Percentiles rank a stretch among this genome's conserved stretches.
Evolutionary conservation across 2,113 vertebrate species (phyloP).

Genomic region (Nibea albiflora): DNA sequence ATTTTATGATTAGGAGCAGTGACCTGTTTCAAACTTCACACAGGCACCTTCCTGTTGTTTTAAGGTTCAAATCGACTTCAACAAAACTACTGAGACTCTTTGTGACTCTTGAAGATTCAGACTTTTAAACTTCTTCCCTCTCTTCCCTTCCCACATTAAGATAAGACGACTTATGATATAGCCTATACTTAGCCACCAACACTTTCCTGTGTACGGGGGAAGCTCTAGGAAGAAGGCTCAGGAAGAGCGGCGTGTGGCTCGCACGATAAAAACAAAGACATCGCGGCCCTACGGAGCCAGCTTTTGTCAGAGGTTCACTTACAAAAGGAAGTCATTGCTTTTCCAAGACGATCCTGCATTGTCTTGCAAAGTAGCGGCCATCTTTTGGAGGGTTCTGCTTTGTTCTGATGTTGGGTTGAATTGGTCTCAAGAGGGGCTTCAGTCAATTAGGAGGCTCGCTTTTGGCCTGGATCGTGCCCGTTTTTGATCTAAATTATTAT

Average conservation of each 20-base stretch:
- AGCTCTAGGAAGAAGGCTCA: constrained; percentile 27
- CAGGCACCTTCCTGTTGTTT: too few species aligned
- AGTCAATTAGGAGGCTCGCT: constrained; percentile 26
- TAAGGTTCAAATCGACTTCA: too few species aligned
- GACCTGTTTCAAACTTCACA: background rate
- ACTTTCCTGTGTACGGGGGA: constrained; percentile 22
- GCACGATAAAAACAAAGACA: constrained; percentile 77
- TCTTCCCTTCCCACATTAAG: background rate
- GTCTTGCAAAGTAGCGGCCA: constrained; percentile 73
- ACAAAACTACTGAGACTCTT: too few species aligned
- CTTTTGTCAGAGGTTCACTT: constrained; percentile 76
- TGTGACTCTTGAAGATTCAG: background rate
- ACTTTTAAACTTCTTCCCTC: constrained; percentile 11
- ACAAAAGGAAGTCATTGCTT: constrained; percentile 73
- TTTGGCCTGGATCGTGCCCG: background rate
- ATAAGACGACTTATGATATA: constrained; percentile 6
- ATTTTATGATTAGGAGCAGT: background rate
- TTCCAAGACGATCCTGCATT: constrained; percentile 74
- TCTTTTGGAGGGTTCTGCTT: constrained; percentile 65
- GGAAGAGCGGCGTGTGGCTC: constrained; percentile 69
- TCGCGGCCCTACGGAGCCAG: constrained; percentile 60
- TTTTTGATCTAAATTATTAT: constrained; percentile 4
- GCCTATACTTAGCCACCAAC: constrained; percentile 31
- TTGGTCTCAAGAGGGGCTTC: constrained; percentile 27
- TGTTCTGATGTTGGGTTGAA: constrained; percentile 49